phyloP scores from a whole-genome alignment of 2,888 invertebrate species.

The Sminthurides aquaticus region DNA sequence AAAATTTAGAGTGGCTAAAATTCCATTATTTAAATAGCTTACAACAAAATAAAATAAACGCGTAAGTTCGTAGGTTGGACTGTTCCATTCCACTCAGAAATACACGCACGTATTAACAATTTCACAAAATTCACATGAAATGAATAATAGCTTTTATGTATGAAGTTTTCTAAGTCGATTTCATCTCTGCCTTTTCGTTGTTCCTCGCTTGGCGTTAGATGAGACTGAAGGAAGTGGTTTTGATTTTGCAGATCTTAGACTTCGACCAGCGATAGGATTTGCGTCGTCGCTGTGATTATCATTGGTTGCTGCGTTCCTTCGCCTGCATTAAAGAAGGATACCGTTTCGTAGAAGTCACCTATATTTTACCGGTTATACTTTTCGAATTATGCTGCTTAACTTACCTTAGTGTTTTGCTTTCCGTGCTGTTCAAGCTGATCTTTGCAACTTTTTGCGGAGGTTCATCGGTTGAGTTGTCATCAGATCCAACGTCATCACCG shows the following conservation, averaged over 20 bases:
- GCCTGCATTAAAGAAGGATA: not conserved
- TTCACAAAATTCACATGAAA: too few species aligned
- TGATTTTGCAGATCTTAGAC: not conserved
- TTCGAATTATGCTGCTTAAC: not conserved
- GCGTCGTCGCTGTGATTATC: conserved; percentile 2
- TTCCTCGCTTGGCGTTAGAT: not conserved
- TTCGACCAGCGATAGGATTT: not conserved
- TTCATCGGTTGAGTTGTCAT: not conserved
- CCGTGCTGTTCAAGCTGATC: not conserved
- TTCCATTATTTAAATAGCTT: too few species aligned
- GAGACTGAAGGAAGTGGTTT: not conserved
- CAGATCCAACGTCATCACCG: not conserved
- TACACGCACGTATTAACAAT: too few species aligned
- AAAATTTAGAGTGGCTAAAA: too few species aligned
- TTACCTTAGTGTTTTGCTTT: not conserved
- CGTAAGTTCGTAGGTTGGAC: too few species aligned
- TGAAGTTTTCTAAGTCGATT: too few species aligned
- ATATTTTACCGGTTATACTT: too few species aligned
- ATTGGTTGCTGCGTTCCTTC: conserved; percentile 1
- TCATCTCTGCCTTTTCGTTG: not conserved
- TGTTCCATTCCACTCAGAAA: too few species aligned
- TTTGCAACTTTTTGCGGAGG: not conserved
- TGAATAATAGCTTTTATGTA: too few species aligned
- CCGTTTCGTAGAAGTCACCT: too few species aligned
- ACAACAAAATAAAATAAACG: too few species aligned